phyloP scores from a whole-genome alignment of 1,140 invertebrate species.

The Cydia splendana region DNA sequence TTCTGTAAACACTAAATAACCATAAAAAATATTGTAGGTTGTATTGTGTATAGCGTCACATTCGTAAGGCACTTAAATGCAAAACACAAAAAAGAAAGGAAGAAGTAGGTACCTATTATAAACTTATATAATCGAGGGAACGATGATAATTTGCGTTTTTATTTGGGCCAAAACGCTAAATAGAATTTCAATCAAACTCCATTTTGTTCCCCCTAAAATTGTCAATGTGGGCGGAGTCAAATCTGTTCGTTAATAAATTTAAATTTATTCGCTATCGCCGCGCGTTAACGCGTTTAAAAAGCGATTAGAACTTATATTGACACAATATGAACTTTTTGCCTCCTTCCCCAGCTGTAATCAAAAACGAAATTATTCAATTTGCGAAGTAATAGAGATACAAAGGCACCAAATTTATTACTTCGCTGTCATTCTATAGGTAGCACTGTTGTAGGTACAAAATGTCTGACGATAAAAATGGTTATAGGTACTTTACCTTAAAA shows the following conservation, averaged over 20 bases:
- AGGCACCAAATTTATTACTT: constrained; percentile 22
- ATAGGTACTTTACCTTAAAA: background rate
- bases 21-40: background rate
- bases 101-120: constrained; percentile 7
- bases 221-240: constrained; percentile 66
- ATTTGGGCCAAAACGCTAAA: constrained; percentile 38
- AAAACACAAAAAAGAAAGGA: background rate
- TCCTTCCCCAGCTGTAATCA: constrained; percentile 64
- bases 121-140: constrained; percentile 9
- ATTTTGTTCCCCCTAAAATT: constrained; percentile 72
- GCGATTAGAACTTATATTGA: constrained; percentile 79
- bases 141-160: constrained; percentile 16
- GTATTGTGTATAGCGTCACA: too few relatives aligned
- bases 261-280: constrained; percentile 75
- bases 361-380: constrained; percentile 76
- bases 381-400: constrained; percentile 47
- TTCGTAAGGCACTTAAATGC: background rate
- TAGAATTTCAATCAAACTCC: constrained; percentile 59
- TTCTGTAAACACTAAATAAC: too few relatives aligned
- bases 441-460: background rate
- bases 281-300: constrained; percentile 78
- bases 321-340: constrained; percentile 79
- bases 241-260: constrained; percentile 77
- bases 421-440: constrained; percentile 17
- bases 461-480: constrained; percentile 15